Percentiles rank a stretch among this genome's conserved stretches.
phyloP scores from a whole-genome alignment of 2,888 invertebrate genomes.

The Xanthorhoe spadicearia region DNA sequence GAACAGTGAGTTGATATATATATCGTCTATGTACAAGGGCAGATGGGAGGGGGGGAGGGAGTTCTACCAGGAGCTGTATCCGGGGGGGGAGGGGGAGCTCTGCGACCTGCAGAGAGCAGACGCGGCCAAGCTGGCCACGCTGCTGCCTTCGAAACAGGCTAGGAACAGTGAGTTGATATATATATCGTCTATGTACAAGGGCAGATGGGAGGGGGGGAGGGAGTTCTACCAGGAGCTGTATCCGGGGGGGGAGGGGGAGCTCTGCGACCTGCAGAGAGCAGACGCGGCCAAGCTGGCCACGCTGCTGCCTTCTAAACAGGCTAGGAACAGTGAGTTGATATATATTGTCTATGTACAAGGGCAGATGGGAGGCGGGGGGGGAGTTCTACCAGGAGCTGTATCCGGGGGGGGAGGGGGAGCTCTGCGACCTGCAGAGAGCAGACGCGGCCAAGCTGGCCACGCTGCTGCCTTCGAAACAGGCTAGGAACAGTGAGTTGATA shows the following conservation, averaged over 20 bases:
- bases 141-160: constrained; percentile 91
- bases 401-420: constrained; percentile 86
- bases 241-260: constrained; percentile 86
- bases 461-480: constrained; percentile 91
- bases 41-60: constrained; percentile 94
- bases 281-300: constrained; percentile 91
- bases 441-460: constrained; percentile 91
- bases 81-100: constrained; percentile 86
- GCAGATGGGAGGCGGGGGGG: constrained; percentile 93
- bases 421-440: constrained; percentile 88
- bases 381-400: constrained; percentile 95
- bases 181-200: too few species aligned
- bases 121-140: constrained; percentile 89
- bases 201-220: constrained; percentile 92
- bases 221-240: constrained; percentile 95
- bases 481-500: constrained; percentile 85
- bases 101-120: constrained; percentile 89
- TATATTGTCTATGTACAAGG: too few species aligned
- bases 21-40: too few species aligned
- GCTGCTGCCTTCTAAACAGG: constrained; percentile 91
- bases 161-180: constrained; percentile 85
- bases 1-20: constrained; percentile 83
- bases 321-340: constrained; percentile 86
- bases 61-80: constrained; percentile 94
- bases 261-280: constrained; percentile 88